Evolutionary conservation across 2,888 invertebrate genomes (phyloP).

Genomic region (Pollenia amentaria): DNA sequence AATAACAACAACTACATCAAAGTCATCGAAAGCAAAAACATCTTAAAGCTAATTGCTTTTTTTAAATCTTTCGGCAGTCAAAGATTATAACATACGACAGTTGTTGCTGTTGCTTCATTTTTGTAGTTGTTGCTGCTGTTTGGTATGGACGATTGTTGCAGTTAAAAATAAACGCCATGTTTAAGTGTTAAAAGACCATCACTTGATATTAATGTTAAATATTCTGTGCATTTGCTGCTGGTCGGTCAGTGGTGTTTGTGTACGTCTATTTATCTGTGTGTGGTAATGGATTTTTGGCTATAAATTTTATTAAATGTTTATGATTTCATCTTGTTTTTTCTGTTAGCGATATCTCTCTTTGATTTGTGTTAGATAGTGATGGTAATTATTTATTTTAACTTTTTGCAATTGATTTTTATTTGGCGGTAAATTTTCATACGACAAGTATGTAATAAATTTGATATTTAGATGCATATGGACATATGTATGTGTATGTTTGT

Average conservation of each 20-base stretch:
- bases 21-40: conserved; percentile 43
- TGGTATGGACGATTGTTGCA: conserved; percentile 6
- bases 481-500: no score
- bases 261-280: conserved; percentile 36
- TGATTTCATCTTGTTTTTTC: conserved; percentile 8
- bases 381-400: conserved; percentile 41
- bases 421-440: background rate
- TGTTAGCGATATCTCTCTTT: conserved; percentile 16
- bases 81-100: conserved; percentile 28
- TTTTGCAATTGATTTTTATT: conserved; percentile 39
- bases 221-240: background rate
- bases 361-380: conserved; percentile 30
- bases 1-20: conserved; percentile 11
- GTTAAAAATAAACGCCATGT: conserved; percentile 69
- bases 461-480: no score
- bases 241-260: background rate
- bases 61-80: conserved; percentile 36
- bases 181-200: conserved; percentile 78
- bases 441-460: no score
- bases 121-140: background rate
- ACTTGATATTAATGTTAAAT: conserved; percentile 65
- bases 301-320: conserved; percentile 38
- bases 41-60: conserved; percentile 63
- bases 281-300: conserved; percentile 53
- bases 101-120: conserved; percentile 3